Evolutionary conservation across 2,113 vertebrate species (phyloP), one percentile per base, ranked within the genome.

Genomic region (Scolopax mira): DNA sequence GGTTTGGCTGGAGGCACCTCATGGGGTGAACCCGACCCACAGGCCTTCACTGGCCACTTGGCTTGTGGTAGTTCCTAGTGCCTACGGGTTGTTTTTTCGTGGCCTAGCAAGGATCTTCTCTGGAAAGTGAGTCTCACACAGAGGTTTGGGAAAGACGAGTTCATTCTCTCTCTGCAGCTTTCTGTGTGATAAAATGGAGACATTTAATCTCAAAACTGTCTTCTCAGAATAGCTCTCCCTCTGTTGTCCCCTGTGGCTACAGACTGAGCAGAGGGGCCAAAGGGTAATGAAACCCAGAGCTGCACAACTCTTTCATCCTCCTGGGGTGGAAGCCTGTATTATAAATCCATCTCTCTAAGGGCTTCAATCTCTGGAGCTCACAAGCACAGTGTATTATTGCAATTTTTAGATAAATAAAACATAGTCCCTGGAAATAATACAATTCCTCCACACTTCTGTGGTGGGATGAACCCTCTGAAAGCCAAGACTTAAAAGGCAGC

Each of bases 221-320:
- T 88, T 54, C 66, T 66, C 48, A n/a, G 92, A 91, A 71, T 72
- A 83, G 84, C 69, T 89, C 37, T 93, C 28, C 46, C 72, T 90
- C 48, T 70, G 61, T 83, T 69, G 24, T 61, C 42, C 42, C 79
- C 60, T 35, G 23, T 64, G 72, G 51, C 85, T 62, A n/a, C 49
- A 85, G 80, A 44, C 81, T 88, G 85, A 93, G 78, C 61, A 8
- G 57, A 85, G 30, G n/a, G 75, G 64, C 64, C 75, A 80, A 64
- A 90, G 85, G 72, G 85, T 94, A 70, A 90, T 79, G 70, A 77
- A 95, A 92, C 60, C 41, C 74, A 85, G 81, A 88, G 79, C 58
- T 90, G 60, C 51, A 60, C 35, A 46, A 72, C 51, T 55, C 79
- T 88, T 71, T 89, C 58, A 70, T 89, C 93, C 87, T 82, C 79